Evolutionary conservation across 2,797 vertebrate species (phyloP).

Genomic region (Phaenicophaeus curvirostris): DNA sequence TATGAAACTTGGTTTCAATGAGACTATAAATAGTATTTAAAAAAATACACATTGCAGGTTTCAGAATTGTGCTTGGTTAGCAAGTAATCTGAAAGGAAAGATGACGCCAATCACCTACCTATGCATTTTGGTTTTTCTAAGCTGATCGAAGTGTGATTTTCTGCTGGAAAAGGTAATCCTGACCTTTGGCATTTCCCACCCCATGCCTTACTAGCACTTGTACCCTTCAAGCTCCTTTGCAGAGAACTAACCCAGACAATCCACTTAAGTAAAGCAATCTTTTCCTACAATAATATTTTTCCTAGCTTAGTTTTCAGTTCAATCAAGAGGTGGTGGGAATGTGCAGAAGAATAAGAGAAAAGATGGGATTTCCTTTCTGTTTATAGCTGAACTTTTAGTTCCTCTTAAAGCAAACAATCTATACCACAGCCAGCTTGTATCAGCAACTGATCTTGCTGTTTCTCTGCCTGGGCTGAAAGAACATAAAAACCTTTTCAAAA

Average conservation of each 20-base stretch:
- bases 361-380: neutral
- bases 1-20: neutral
- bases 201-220: neutral
- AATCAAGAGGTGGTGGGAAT: neutral
- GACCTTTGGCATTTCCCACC: neutral
- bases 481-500: neutral
- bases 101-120: neutral
- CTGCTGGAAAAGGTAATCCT: neutral
- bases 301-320: neutral
- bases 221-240: neutral
- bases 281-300: neutral
- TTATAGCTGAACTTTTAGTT: neutral
- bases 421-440: neutral
- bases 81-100: neutral
- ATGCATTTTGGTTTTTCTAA: neutral
- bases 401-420: neutral
- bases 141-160: neutral
- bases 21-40: neutral
- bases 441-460: neutral
- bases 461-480: neutral
- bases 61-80: neutral
- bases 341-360: neutral
- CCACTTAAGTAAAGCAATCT: neutral
- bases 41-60: neutral
- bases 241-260: neutral